Base-by-base conservation (phyloP, 2,113 vertebrate genomes). In the Hyla sarda region DNA sequence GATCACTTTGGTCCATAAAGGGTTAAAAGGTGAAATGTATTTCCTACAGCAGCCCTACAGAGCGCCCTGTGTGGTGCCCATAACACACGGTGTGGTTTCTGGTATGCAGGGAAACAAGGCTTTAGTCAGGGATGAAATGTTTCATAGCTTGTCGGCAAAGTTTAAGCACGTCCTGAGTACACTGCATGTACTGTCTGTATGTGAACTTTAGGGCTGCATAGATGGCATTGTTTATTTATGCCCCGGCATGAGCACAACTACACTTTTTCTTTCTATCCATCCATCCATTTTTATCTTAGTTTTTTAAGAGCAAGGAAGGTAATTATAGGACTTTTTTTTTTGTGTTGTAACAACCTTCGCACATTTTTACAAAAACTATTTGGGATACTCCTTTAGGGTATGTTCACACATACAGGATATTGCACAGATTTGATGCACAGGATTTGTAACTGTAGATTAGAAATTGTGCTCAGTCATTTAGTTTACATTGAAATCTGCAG, bases 81-180 rank as follows among this genome's bases (percentile, higher is more conserved):
- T 25, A 54, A 69, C 34, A 32, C 60, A 76, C 72, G 41, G 72
- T 58, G 25, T 41, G 30, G 50, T 19, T 47, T 37, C 71, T 62
- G 83, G 56, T 85, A 69, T 78, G 58, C 54, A n/a, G 32, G 45
- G 56, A 21, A 52, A 78, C 74, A 85, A 52, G 74, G 32, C 30
- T 25, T 32, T 2, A 71, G 41, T 69, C 48, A 79, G 9, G 34
- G 62, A 12, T 32, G 58, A 52, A 60, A 78, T 50, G 30, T 84
- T 75, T 54, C 71, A 28, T 84, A 48, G 56, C n/a, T 84, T 75
- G 21, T 37, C 52, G 17, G 56, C 56, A 76, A 79, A 41, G 23
- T n/a, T n/a, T n/a, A n/a, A n/a, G n/a, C n/a, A n/a, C n/a, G 23
- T 41, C 28, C 28, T 69, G 28, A 52, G 25, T 69, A 79, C 65